These are phyloP conservation scores for Halcyon smyrnensis DNA, from an alignment of 2,797 vertebrate genomes.

Conservation along the genomic window DNA sequence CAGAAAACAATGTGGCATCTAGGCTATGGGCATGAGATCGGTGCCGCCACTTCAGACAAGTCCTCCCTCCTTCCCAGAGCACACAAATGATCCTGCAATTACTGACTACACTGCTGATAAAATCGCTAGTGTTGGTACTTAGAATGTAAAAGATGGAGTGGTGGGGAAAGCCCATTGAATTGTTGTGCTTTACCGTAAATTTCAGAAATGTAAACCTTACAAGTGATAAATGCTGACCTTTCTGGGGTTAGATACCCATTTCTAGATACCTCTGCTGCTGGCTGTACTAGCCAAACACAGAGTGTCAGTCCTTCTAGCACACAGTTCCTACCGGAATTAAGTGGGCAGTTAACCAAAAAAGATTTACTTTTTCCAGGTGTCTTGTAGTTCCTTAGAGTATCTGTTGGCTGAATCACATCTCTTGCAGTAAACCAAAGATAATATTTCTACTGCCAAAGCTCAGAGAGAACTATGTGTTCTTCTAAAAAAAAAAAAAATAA, in stretches of 20 bases:
- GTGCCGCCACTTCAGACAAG: neutral
- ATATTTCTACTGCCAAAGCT: neutral
- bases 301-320: neutral
- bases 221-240: neutral
- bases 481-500: neutral
- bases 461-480: neutral
- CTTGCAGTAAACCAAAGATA: neutral
- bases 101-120: neutral
- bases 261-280: neutral
- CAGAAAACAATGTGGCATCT: neutral
- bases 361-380: neutral
- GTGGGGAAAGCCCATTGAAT: neutral
- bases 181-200: neutral
- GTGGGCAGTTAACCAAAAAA: neutral
- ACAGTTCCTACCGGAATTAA: neutral
- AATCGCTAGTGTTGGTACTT: neutral
- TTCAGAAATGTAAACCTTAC: neutral
- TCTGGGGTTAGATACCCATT: neutral
- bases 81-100: neutral
- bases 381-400: neutral
- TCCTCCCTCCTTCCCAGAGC: slow-evolving; percentile 6
- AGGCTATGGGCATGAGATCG: neutral
- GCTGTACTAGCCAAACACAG: neutral
- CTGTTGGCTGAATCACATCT: neutral
- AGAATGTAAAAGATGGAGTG: neutral